These are phyloP conservation scores for Spinus pinus DNA, from an alignment of 2,797 vertebrate genomes.

Conservation along the genomic window DNA sequence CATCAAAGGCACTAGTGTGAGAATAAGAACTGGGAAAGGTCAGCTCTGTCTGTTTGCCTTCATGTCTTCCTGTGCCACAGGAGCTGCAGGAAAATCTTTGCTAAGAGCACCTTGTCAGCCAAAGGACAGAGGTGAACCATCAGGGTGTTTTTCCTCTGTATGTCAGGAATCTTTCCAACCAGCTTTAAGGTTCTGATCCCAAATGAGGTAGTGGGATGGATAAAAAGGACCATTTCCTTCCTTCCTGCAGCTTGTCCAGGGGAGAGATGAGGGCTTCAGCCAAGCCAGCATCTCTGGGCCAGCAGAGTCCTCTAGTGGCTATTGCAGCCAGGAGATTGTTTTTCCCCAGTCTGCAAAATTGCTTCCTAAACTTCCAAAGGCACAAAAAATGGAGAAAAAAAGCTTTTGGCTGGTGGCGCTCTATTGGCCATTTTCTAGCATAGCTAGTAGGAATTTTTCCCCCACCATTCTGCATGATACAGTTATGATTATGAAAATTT, in stretches of 20 bases:
- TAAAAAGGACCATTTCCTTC: neutral
- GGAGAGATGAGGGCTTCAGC: neutral
- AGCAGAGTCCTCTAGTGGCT: slow-evolving; percentile 59
- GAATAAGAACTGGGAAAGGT: neutral
- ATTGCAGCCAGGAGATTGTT: neutral
- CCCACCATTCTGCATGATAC: neutral
- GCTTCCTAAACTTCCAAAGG: neutral
- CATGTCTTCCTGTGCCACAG: rapidly evolving
- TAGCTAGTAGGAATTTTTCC: neutral
- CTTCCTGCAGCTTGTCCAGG: neutral
- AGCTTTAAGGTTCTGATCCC: neutral
- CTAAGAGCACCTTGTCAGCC: neutral
- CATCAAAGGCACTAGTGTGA: neutral
- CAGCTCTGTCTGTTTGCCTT: neutral
- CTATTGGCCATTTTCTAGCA: neutral
- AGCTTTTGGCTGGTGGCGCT: neutral
- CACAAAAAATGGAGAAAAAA: neutral
- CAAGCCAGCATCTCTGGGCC: neutral
- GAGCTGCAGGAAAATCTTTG: neutral
- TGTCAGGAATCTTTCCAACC: neutral
- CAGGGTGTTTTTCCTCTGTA: neutral
- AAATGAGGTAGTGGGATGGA: neutral
- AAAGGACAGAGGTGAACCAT: neutral
- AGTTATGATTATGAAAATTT: neutral
- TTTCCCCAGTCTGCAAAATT: neutral